Evolutionary conservation across 2,113 vertebrate species (phyloP), one percentile per base, ranked within the genome.

Genomic region (Edolisoma coerulescens): DNA sequence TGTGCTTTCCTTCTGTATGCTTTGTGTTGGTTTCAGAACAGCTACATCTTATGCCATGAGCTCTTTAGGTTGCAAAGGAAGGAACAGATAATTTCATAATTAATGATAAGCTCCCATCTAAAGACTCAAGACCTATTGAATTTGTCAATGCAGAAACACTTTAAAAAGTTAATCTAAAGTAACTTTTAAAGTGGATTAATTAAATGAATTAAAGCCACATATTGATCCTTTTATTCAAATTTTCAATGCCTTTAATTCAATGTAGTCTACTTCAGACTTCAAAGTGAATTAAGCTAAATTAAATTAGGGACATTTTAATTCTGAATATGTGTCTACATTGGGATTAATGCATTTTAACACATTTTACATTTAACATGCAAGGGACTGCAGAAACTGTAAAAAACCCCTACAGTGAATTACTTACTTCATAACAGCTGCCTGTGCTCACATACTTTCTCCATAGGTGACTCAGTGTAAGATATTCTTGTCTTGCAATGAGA

Each of bases 181-280:
- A 94, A 95, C 56, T 89, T 78, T 68, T 79, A 59, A 87, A 95
- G 37, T 84, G 22, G 50, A 74, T 65, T 85, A 90, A 95, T 92
- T 59, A 88, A 92, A 92, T 60, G 0, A 78, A 68, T 86, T 87
- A 69, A 79, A 90, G 11, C 7, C 9, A 10, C 8, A 3, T 80
- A 95, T 86, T 60, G 59, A 96, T 88, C 63, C 8, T 73, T 90
- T 83, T 73, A 83, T 92, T 96, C 27, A 86, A 30, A 56, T 69
- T 93, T 85, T 73, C 53, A 86, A 20, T 56, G 16, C 7, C 39
- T 88, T 92, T 79, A 90, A 76, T 83, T 88, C 53, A 60, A 54
- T 61, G 27, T 42, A 73, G 53, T 39, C 30, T 49, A 79, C 44
- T 93, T 90, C 56, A 84, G n/a, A n/a, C 27, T 95, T 89, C 67